Evolutionary conservation across 2,797 vertebrate species (phyloP).

Genomic region (Carcharodon carcharias): DNA sequence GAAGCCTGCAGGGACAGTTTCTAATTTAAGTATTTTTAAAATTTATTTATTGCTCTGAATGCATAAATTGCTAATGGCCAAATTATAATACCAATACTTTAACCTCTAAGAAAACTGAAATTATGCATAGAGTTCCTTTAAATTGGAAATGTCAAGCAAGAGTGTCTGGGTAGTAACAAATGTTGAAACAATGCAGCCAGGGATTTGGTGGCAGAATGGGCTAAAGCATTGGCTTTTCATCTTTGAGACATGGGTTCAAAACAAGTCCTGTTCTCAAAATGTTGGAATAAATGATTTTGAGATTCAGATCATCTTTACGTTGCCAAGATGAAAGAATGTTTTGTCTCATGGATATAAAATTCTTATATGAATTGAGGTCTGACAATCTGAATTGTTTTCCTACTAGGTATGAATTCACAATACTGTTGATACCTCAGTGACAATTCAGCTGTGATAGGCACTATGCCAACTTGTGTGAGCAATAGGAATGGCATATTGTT

Average conservation of each 20-base stretch:
- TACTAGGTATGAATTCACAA: not conserved
- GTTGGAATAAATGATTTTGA: not conserved
- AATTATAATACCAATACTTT: not conserved
- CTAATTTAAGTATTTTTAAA: not conserved
- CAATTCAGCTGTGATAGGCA: not conserved
- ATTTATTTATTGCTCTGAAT: not conserved
- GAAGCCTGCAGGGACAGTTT: not conserved
- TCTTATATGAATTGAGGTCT: not conserved
- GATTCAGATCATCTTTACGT: not conserved
- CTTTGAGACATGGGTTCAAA: not conserved
- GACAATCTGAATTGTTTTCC: not conserved
- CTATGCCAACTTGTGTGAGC: not conserved
- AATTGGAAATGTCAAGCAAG: not conserved
- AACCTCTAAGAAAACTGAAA: not conserved
- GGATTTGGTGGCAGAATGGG: not conserved
- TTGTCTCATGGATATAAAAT: not conserved
- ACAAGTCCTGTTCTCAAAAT: not conserved
- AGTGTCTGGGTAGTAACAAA: not conserved
- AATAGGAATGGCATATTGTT: not conserved
- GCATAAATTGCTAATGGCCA: not conserved
- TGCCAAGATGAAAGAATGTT: not conserved
- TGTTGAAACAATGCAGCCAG: not conserved
- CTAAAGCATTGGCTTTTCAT: no score
- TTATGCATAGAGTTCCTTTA: not conserved
- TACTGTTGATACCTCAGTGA: not conserved